phyloP scores from a whole-genome alignment of 2,888 invertebrate species.

The Empis livida region DNA sequence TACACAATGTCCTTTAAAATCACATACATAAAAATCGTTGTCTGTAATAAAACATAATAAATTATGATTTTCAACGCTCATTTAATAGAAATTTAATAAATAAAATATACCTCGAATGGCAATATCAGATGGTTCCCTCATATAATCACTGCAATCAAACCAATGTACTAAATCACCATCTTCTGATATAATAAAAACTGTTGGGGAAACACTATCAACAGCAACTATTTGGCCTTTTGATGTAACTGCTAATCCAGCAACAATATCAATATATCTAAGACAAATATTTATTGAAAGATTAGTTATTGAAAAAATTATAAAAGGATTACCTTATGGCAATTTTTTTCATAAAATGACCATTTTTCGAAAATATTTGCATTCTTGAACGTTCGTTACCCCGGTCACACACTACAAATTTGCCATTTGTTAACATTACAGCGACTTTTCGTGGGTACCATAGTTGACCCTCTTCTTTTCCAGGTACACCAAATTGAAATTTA shows the following conservation, averaged over 20 bases:
- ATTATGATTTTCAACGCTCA: neutral
- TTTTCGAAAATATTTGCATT: slow-evolving; percentile 95
- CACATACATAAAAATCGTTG: slow-evolving; percentile 90
- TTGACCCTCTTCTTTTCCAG: slow-evolving; percentile 92
- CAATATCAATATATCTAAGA: slow-evolving; percentile 69
- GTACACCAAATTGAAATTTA: slow-evolving; percentile 87
- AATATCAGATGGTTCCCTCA: slow-evolving; percentile 95
- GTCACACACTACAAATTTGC: slow-evolving; percentile 94
- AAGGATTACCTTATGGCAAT: slow-evolving; percentile 54
- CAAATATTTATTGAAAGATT: neutral
- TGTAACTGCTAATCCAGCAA: slow-evolving; percentile 89
- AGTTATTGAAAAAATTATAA: neutral
- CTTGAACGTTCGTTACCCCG: slow-evolving; percentile 91
- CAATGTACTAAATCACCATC: slow-evolving; percentile 85
- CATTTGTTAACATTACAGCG: slow-evolving; percentile 74
- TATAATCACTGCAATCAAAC: slow-evolving; percentile 97
- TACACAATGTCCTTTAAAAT: slow-evolving; percentile 96
- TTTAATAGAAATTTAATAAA: no score
- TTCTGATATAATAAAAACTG: slow-evolving; percentile 87
- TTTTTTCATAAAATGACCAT: slow-evolving; percentile 90
- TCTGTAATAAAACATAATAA: slow-evolving; percentile 40
- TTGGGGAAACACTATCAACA: slow-evolving; percentile 93
- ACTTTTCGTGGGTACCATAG: slow-evolving; percentile 96
- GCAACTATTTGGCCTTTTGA: slow-evolving; percentile 88
- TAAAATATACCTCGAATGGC: slow-evolving; percentile 67